These are phyloP conservation scores for Pocillopora damicornis DNA, from an alignment of 64 coral and sea anemone genomes.

Conservation along the genomic window DNA sequence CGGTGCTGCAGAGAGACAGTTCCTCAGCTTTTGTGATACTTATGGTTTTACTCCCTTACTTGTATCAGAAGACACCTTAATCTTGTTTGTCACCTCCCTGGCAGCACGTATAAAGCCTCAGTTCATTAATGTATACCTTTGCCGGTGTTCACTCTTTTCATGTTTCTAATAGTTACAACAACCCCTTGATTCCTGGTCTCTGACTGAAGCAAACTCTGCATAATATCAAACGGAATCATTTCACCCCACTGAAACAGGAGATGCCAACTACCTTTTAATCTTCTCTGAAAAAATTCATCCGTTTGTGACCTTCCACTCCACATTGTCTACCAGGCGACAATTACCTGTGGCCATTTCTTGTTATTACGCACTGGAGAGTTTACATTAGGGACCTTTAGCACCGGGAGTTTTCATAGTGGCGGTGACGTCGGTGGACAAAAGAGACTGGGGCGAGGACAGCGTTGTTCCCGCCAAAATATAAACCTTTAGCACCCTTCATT, in stretches of 20 bases:
- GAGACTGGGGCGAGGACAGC: too few relatives aligned
- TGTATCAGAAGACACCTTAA: conserved; percentile 2
- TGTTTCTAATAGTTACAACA: conserved; percentile 7
- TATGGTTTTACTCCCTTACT: not conserved
- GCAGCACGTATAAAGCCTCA: conserved; percentile 23
- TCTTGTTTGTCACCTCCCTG: conserved; percentile 18
- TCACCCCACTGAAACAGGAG: not conserved
- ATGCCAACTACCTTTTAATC: conserved; percentile 20
- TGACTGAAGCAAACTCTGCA: not conserved
- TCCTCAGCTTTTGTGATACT: not conserved
- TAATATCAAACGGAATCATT: not conserved
- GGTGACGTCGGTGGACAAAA: too few relatives aligned
- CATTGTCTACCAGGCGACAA: not conserved
- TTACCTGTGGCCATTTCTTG: conserved; percentile 5
- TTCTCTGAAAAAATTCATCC: not conserved
- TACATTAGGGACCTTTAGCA: not conserved
- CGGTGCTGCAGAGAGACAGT: not conserved
- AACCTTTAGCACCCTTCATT: too few relatives aligned
- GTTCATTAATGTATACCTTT: conserved; percentile 2
- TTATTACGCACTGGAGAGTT: conserved; percentile 18
- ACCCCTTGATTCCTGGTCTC: not conserved
- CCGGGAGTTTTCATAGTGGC: too few relatives aligned
- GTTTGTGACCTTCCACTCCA: not conserved
- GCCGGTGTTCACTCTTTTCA: conserved; percentile 29
- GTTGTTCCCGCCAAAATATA: too few relatives aligned